Percentiles rank a stretch among this genome's conserved stretches.
Conservation (phyloP, 2,888 invertebrate genomes). For the Sinodicranocentrus sp. region DNA sequence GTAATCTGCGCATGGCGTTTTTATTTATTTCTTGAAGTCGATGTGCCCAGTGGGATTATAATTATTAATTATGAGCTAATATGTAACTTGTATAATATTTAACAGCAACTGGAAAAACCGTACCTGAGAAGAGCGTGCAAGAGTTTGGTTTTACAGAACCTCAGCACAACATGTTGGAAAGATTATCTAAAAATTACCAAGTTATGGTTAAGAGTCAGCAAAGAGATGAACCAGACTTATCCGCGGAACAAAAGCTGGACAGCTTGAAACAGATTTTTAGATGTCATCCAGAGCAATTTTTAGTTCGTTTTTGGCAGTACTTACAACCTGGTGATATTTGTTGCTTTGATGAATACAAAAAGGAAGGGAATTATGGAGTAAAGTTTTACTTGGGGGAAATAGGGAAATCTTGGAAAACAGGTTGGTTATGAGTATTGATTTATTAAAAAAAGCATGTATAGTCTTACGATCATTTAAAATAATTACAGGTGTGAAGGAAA, state of each 20-base stretch:
- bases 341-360: conserved; percentile 82
- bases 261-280: conserved; percentile 84
- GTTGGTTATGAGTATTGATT: no score
- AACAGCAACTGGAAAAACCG: no score
- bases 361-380: conserved; percentile 81
- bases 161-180: conserved; percentile 69
- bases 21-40: no score
- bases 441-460: no score
- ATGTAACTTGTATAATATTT: no score
- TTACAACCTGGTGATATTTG: conserved; percentile 84
- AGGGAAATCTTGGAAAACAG: conserved; percentile 44
- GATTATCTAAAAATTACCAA: conserved; percentile 63
- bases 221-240: conserved; percentile 87
- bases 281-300: conserved; percentile 85
- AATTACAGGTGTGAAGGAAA: conserved; percentile 53
- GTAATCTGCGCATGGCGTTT: no score
- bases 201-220: conserved; percentile 87
- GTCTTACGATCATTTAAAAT: conserved; percentile 43
- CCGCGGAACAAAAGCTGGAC: conserved; percentile 84
- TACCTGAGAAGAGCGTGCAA: no score
- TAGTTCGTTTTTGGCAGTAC: conserved; percentile 87
- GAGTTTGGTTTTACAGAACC: background rate
- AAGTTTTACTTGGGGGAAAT: background rate
- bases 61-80: no score
- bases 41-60: no score